Evolutionary conservation across 2,113 vertebrate genomes (phyloP), one percentile per base, ranked within the genome.

Genomic region (Misgurnus anguillicaudatus): DNA sequence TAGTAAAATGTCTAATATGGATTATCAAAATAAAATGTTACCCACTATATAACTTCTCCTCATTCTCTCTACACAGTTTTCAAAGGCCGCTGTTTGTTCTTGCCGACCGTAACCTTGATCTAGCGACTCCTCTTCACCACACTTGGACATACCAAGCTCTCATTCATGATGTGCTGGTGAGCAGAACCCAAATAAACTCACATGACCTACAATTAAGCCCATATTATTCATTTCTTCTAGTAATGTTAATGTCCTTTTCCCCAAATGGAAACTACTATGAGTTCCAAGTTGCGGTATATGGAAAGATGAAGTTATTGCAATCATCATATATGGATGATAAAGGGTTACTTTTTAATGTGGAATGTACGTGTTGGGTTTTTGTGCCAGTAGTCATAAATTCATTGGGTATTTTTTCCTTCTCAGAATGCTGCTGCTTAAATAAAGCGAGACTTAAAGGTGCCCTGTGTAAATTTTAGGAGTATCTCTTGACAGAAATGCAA

Each of bases 121-220:
- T 99, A 93, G 95, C 98, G 88, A 99, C 97, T 85, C 97, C 96
- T 88, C 94, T 99, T 65, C 98, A 99, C 87, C 98, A 99, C 90
- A 97, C 97, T 45, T 99, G 97, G 97, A 99, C 97, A 80, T 99
- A 99, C 90, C 98, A 99, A 90, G 98, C 97, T 63, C 93, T 99
- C 90, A 97, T 99, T 87, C 98, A 99, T 81, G 97, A 99, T 81
- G 97, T 99, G 77, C 91, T 99, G 95, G 98, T 99, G 91, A 97
- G 96, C 47, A 70, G 68, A 66, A 38, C 10, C 53, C 21, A 70
- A 62, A 48, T 31, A 76, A 57, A 14, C 64, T 70, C 1, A 31
- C 13, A 41, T 42, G 73, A 69, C 21, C 42, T 13, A 6, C 48
- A 9, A 64, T 70, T 64, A 69, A 48, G 19, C 21, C 14, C 19